Evolutionary conservation across 2,888 invertebrate genomes (phyloP).

Genomic region (Dasypolia templi): DNA sequence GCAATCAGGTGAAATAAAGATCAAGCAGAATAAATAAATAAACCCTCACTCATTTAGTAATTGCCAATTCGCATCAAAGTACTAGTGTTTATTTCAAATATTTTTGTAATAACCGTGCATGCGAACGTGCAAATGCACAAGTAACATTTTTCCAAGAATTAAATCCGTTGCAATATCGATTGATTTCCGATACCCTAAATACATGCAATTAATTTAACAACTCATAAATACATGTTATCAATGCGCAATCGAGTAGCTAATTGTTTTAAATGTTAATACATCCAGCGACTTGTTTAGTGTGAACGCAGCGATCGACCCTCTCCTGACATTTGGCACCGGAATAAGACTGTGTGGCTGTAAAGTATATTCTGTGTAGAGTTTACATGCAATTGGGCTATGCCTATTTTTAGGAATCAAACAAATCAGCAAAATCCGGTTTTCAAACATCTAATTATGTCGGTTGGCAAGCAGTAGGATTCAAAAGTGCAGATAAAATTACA

Average conservation of each 20-base stretch:
- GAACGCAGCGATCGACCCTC: conserved; percentile 44
- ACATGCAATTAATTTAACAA: conserved; percentile 11
- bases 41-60: too few relatives aligned
- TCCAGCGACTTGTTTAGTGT: conserved; percentile 20
- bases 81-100: not conserved
- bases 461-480: not conserved
- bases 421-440: not conserved
- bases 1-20: not conserved
- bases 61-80: not conserved
- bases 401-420: not conserved
- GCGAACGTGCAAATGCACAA: conserved; percentile 10
- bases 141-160: not conserved
- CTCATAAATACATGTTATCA: conserved; percentile 34
- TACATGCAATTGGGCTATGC: conserved; percentile 43
- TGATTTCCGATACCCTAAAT: conserved; percentile 33
- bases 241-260: conserved; percentile 10
- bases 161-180: conserved; percentile 23
- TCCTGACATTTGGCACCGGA: conserved; percentile 49
- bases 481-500: not conserved
- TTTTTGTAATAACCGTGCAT: not conserved
- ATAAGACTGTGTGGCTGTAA: conserved; percentile 8
- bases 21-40: not conserved
- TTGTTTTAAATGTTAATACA: conserved; percentile 16
- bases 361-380: conserved; percentile 19
- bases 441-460: not conserved